phyloP scores from a whole-genome alignment of 2,888 invertebrate species.

The Urechis unicinctus region DNA sequence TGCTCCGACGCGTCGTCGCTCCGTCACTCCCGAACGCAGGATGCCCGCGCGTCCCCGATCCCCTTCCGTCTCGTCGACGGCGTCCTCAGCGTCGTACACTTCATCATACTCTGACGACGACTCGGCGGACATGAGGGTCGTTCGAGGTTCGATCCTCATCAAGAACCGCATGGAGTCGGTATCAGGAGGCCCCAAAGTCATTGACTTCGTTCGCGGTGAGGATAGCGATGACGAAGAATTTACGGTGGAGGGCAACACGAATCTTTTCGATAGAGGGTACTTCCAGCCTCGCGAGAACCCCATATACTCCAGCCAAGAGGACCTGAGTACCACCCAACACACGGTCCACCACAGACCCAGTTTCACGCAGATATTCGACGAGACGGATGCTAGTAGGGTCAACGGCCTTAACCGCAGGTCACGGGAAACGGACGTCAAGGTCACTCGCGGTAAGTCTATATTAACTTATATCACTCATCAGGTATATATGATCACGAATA shows the following conservation, averaged over 20 bases:
- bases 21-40: not conserved
- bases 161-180: conserved; percentile 22
- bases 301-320: conserved; percentile 21
- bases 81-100: not conserved
- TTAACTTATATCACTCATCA: not conserved
- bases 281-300: conserved; percentile 22
- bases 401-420: not conserved
- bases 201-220: conserved; percentile 18
- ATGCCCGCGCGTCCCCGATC: not conserved
- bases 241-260: conserved; percentile 18
- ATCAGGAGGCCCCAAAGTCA: conserved; percentile 13
- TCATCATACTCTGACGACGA: not conserved
- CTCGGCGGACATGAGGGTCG: conserved; percentile 13
- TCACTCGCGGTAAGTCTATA: conserved; percentile 3
- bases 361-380: conserved; percentile 14
- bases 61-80: not conserved
- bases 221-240: conserved; percentile 14
- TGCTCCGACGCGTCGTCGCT: not conserved
- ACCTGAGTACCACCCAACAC: not conserved
- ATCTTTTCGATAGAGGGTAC: conserved; percentile 21
- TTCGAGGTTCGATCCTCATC: conserved; percentile 23
- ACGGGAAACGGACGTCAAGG: conserved; percentile 1
- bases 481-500: too few relatives aligned
- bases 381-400: not conserved
- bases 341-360: conserved; percentile 3